Evolutionary conservation across 1,140 invertebrate genomes (phyloP), one percentile per base, ranked within the genome.

Genomic region (Diorhabda elongata): DNA sequence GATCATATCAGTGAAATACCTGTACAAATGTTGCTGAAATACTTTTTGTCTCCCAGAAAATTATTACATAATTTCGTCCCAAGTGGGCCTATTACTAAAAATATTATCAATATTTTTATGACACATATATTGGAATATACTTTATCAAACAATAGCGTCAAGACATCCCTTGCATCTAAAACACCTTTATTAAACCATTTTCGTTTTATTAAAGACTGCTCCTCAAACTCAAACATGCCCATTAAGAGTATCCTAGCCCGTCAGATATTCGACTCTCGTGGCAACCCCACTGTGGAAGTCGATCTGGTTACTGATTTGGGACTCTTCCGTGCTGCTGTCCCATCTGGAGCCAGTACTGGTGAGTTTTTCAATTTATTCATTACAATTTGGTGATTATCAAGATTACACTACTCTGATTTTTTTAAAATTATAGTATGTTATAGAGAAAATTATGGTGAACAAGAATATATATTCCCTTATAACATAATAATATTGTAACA

Each of bases 261-360:
- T 83, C 94, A 97, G 84, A 99, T 99, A 81, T 99, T 94, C 83
- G 97, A 99, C 84, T 98, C 96, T 71, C 92, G 98, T 83, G 98
- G 98, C 69, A 99, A 99, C 81, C 98, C 98, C 71, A 99, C 98
- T 59, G 95, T 99, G 61, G 98, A 99, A 84, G 98, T 97, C 71
- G 95, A 97, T 82, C 83, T 97, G 58, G 88, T 90, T 42, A 91
- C 90, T 45, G 90, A 92, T 56, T 81, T 89, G 77, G 97, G 96
- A 63, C 83, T 97, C 8, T 99, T 98, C 85, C 88, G 97, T 69
- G 96, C 97, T 74, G 97, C 97, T 65, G 98, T 99, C n/a, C 98
- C 98, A 57, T 98, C 95, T 69, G 98, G 97, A 69, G 98, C 97
- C 11, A 98, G 95, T 8, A 99, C 97, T 76, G 98, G 93, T 77